phyloP scores from a whole-genome alignment of 2,888 invertebrate genomes.

The Aleiodes testaceus region DNA sequence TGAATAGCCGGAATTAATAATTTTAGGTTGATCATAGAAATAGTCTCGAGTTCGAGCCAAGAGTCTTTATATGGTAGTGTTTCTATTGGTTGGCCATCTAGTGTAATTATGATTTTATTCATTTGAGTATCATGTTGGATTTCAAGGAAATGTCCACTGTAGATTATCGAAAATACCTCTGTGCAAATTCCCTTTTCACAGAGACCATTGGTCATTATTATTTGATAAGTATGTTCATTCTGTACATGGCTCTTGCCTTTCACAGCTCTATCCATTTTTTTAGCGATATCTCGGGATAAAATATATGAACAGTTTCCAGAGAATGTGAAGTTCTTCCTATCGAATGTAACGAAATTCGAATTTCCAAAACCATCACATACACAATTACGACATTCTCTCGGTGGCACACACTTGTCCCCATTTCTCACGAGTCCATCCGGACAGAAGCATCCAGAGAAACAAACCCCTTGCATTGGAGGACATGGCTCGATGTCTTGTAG shows the following conservation, averaged over 20 bases:
- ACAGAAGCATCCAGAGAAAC: conserved; percentile 90
- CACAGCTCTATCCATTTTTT: conserved; percentile 76
- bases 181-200: conserved; percentile 81
- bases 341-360: conserved; percentile 88
- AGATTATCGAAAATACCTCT: conserved; percentile 80
- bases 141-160: conserved; percentile 78
- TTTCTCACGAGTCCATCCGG: conserved; percentile 83
- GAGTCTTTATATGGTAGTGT: conserved; percentile 76
- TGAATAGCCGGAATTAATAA: conserved; percentile 81
- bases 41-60: conserved; percentile 78
- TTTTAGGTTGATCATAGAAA: conserved; percentile 78
- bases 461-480: conserved; percentile 79
- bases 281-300: conserved; percentile 74
- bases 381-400: conserved; percentile 85
- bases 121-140: conserved; percentile 47
- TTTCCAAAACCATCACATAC: conserved; percentile 83
- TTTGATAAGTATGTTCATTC: conserved; percentile 75
- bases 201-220: conserved; percentile 82
- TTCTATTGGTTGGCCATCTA: conserved; percentile 73
- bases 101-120: conserved; percentile 70
- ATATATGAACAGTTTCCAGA: conserved; percentile 84
- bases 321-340: conserved; percentile 85
- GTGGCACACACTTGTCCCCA: conserved; percentile 81
- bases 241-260: conserved; percentile 33
- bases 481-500: conserved; percentile 77